Percentiles rank a stretch among this genome's conserved stretches.
Evolutionary conservation across 2,888 invertebrate species (phyloP).

Genomic region (Plusia festucae): DNA sequence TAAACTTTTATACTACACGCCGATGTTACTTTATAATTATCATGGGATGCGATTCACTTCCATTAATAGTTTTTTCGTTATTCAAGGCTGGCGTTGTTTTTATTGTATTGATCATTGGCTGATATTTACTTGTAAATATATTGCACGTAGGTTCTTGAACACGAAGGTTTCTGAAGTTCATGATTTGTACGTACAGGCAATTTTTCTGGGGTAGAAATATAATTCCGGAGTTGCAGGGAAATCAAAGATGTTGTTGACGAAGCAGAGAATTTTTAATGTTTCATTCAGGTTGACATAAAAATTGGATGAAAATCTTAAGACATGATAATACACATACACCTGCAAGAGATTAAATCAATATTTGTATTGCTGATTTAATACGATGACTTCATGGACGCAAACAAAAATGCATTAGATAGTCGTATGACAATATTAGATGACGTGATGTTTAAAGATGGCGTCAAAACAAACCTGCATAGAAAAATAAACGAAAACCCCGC

Average conservation of each 20-base stretch:
- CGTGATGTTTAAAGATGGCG: constrained; percentile 18
- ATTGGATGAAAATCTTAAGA: neutral
- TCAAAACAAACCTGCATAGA: constrained; percentile 21
- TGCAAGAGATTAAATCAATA: neutral
- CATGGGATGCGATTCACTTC: constrained; percentile 60
- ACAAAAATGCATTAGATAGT: constrained; percentile 27
- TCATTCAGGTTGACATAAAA: neutral
- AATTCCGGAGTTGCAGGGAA: constrained; percentile 10
- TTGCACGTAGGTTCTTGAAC: constrained; percentile 19
- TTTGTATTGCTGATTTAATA: constrained; percentile 24
- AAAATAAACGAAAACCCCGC: constrained; percentile 10
- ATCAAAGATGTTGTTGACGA: constrained; percentile 8
- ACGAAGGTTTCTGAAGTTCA: constrained; percentile 18
- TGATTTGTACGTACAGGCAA: neutral
- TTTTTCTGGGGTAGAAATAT: constrained; percentile 8
- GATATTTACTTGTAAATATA: constrained; percentile 50
- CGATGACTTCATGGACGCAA: constrained; percentile 30
- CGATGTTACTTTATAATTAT: constrained; percentile 58
- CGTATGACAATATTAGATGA: constrained; percentile 32
- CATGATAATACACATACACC: neutral
- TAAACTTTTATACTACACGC: constrained; percentile 53
- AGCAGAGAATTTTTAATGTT: neutral
- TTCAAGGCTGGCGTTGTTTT: constrained; percentile 59
- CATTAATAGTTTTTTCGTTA: constrained; percentile 56
- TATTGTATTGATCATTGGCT: constrained; percentile 55